These are phyloP conservation scores for Crotalus horridus DNA, from an alignment of 2,113 vertebrate species.

Conservation along the genomic window DNA sequence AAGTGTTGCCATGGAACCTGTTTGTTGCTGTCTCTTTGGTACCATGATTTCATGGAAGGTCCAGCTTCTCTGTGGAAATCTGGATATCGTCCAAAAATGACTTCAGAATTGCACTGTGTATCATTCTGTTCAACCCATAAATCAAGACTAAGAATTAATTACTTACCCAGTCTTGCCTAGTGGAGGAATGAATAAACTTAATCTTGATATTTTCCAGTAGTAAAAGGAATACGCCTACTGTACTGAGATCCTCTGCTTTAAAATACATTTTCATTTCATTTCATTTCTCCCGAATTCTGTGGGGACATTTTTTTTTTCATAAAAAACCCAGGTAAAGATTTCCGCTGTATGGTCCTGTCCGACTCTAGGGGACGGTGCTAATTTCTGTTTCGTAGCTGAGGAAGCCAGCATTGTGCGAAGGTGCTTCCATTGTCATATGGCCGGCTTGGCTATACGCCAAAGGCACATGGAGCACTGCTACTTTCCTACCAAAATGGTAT, in stretches of 20 bases:
- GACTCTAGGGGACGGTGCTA: not conserved
- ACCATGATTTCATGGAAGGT: conserved; percentile 8
- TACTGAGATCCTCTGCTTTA: not conserved
- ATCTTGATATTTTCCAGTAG: not conserved
- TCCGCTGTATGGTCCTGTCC: not conserved
- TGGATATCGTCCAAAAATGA: conserved; percentile 13
- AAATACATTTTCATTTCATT: not conserved
- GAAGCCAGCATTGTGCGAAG: not conserved
- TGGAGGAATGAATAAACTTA: not conserved
- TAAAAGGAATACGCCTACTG: not conserved
- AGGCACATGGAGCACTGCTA: not conserved
- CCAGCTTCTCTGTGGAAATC: not conserved
- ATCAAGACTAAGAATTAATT: not conserved
- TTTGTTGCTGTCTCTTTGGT: not conserved
- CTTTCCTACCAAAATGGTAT: not conserved
- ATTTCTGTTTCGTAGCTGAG: not conserved
- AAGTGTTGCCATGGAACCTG: conserved; percentile 6
- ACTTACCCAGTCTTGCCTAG: not conserved
- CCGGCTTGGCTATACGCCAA: not conserved
- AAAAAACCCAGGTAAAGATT: not conserved
- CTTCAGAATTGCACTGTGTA: not conserved
- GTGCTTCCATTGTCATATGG: not conserved
- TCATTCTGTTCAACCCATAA: not conserved
- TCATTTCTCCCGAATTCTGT: not conserved
- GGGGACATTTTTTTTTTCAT: not conserved